These are phyloP conservation scores for Ophioninae sp. DNA, from an alignment of 2,888 invertebrate genomes.

Conservation along the genomic window DNA sequence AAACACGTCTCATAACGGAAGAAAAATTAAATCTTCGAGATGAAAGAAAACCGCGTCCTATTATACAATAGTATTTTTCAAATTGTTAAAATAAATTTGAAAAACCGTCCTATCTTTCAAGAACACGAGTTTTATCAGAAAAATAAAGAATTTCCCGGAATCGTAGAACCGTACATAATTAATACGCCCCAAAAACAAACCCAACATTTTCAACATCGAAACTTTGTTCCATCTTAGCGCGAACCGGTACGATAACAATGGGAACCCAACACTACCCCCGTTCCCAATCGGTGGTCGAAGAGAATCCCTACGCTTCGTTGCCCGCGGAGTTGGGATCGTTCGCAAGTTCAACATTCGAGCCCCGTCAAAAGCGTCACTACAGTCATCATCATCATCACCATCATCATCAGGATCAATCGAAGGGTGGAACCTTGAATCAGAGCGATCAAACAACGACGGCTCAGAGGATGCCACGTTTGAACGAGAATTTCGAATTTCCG, in stretches of 20 bases:
- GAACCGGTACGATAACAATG: conserved; percentile 76
- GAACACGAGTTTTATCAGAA: too few species aligned
- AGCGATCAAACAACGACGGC: conserved; percentile 64
- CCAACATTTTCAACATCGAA: too few species aligned
- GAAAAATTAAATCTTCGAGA: too few species aligned
- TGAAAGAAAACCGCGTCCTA: too few species aligned
- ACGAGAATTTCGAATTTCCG: conserved; percentile 75
- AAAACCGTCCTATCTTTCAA: too few species aligned
- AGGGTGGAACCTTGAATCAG: conserved; percentile 39
- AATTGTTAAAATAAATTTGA: too few species aligned
- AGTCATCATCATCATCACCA: conserved; percentile 45
- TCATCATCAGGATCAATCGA: conserved; percentile 50
- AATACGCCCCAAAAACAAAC: too few species aligned
- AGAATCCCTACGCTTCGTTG: conserved; percentile 74
- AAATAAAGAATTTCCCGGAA: neutral
- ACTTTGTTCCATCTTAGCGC: conserved; percentile 62
- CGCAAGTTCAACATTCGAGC: conserved; percentile 76
- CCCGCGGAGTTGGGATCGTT: conserved; percentile 76
- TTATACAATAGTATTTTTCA: too few species aligned
- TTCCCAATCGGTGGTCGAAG: conserved; percentile 72
- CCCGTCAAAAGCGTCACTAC: conserved; percentile 64
- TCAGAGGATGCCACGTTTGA: conserved; percentile 69
- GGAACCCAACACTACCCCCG: conserved; percentile 76
- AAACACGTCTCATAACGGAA: too few species aligned
- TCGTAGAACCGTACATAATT: neutral